Base-by-base conservation (phyloP, 2,113 vertebrate species). In the Hymenochirus boettgeri region DNA sequence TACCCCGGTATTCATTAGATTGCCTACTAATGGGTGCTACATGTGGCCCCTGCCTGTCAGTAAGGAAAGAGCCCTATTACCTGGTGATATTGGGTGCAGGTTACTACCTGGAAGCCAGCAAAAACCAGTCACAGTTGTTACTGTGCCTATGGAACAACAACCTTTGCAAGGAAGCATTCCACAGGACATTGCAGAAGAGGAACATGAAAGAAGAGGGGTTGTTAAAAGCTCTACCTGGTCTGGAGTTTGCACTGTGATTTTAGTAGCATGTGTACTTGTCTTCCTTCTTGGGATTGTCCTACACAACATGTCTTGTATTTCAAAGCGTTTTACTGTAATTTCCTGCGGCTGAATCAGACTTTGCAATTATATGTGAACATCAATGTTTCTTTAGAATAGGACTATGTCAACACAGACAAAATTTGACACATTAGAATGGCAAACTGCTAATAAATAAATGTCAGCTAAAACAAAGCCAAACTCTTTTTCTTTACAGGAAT, bases 301-400 rank as follows among this genome's bases (percentile, higher is more conserved):
- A 2, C 89, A 91, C 76, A 91, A 91, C 77, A 91, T 91, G 89
- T 90, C 89, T 0, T 98, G 85, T 90, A 98, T 92, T 86, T 99
- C 96, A 57, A 99, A 98, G 85, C 93, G 94, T 66, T 96, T 97
- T 86, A 96, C 94, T 1, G 94, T 98, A 76, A 98, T 98, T 72
- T 96, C 95, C 70, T 99, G 96, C 2, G 95, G 94, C 78, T 99
- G 92, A 97, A 62, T 60, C 0, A 1, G 9, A n/a, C 67, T 2
- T 42, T 13, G 12, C 12, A 56, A 62, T 66, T 53, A n/a, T 12
- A 19, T 57, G 64, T 69, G 65, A 15, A 61, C 53, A 53, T 13
- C 62, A 72, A 69, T 60, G 73, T 74, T 80, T 62, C 54, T 39
- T 15, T 47, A 82, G 75, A 71, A 1, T 51, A 55, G 51, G 52